Percentiles rank a stretch among this genome's conserved stretches.
Conservation (phyloP, 2,888 invertebrate species). For the Troides helena region DNA sequence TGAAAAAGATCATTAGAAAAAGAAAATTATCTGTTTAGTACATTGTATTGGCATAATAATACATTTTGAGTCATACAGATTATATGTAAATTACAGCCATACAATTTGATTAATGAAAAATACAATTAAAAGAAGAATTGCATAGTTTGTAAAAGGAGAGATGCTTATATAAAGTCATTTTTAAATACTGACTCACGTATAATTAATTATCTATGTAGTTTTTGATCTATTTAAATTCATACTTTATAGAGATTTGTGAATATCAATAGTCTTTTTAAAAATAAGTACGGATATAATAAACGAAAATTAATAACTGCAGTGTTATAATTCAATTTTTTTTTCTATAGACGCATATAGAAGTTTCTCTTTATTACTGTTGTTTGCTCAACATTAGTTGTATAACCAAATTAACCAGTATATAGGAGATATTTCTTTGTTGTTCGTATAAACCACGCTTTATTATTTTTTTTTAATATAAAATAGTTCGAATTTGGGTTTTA, state of each 20-base stretch:
- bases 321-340: background rate
- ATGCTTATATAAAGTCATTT: too few species aligned
- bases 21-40: too few species aligned
- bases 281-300: background rate
- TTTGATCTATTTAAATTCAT: background rate
- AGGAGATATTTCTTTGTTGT: conserved; percentile 6
- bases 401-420: conserved; percentile 16
- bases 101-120: too few species aligned
- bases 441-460: background rate
- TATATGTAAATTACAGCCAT: too few species aligned
- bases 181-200: too few species aligned
- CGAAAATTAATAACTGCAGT: too few species aligned
- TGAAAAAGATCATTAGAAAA: too few species aligned
- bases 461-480: background rate
- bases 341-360: conserved; percentile 5
- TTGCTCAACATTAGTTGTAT: conserved; percentile 6
- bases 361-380: conserved; percentile 22
- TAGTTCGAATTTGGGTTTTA: conserved; percentile 39
- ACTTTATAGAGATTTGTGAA: background rate
- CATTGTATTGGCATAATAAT: too few species aligned
- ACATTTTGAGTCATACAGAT: too few species aligned
- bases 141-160: too few species aligned
- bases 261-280: background rate
- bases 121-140: too few species aligned
- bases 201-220: background rate